Conservation (phyloP, 2,113 vertebrate species). For the Rhadina sibilatrix region DNA sequence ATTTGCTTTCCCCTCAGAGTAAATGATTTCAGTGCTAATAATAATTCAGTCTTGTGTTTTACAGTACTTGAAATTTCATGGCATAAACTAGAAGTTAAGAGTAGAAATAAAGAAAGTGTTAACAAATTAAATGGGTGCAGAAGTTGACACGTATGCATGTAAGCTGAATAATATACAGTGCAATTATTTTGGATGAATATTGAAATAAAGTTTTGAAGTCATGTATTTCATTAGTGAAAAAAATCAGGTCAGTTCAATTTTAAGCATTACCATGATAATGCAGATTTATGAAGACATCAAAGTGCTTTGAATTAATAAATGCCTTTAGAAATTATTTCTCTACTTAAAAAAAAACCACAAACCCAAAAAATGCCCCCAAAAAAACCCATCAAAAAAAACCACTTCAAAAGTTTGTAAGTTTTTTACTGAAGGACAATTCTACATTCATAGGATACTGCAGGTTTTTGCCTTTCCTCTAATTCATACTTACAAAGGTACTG, state of each 20-base stretch:
- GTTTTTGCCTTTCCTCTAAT: neutral
- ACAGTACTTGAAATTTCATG: neutral
- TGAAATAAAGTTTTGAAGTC: neutral
- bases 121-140: neutral
- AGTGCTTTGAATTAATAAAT: neutral
- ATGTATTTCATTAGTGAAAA: neutral
- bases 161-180: neutral
- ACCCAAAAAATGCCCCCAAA: no score
- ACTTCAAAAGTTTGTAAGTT: neutral
- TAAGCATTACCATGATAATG: neutral
- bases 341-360: neutral
- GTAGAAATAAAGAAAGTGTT: neutral
- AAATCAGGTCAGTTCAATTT: neutral
- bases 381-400: neutral
- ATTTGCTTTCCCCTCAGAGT: neutral
- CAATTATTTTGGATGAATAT: neutral
- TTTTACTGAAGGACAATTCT: neutral
- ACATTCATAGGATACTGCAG: neutral
- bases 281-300: neutral
- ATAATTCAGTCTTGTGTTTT: neutral
- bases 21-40: neutral
- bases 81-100: neutral
- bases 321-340: neutral
- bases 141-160: neutral
- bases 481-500: neutral